Evolutionary conservation across 2,888 invertebrate genomes (phyloP).

Genomic region (Eristalinus sepulchralis): DNA sequence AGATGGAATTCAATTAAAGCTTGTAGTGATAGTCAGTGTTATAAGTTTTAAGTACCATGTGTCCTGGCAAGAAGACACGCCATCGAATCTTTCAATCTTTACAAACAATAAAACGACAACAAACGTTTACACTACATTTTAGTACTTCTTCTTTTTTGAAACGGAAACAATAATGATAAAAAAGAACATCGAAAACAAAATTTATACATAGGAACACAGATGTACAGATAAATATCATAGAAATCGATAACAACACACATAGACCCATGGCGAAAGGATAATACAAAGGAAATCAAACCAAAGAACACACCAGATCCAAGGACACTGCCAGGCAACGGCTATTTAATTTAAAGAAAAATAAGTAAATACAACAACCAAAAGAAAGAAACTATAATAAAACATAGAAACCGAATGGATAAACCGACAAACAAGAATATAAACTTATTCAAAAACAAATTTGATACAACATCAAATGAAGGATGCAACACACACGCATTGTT

Average conservation of each 20-base stretch:
- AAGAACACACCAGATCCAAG: conserved; percentile 48
- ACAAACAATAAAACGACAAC: conserved; percentile 62
- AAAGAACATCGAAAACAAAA: conserved; percentile 57
- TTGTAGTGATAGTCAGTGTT: conserved; percentile 4
- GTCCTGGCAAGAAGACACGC: not conserved
- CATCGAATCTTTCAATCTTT: not conserved
- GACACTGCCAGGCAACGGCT: conserved; percentile 60
- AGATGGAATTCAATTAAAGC: conserved; percentile 17
- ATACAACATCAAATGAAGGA: conserved; percentile 63
- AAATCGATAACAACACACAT: conserved; percentile 68
- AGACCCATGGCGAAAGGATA: conserved; percentile 63
- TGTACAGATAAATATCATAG: conserved; percentile 18
- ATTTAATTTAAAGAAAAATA: conserved; percentile 28
- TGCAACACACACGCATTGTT: conserved; percentile 61
- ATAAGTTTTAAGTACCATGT: conserved; percentile 5
- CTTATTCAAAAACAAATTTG: conserved; percentile 26
- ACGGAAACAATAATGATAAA: conserved; percentile 36
- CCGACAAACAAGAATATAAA: conserved; percentile 12
- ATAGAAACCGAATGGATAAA: conserved; percentile 15
- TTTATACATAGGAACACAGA: conserved; percentile 10
- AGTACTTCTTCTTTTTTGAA: not conserved
- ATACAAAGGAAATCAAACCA: not conserved
- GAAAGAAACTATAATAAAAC: not conserved
- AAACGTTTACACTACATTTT: conserved; percentile 19
- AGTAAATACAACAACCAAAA: not conserved